A percentile compares a stretch with the other conserved stretches of the same genome.
These are phyloP conservation scores for Euwallacea fornicatus DNA, from an alignment of 1,140 invertebrate genomes.

Conservation along the genomic window DNA sequence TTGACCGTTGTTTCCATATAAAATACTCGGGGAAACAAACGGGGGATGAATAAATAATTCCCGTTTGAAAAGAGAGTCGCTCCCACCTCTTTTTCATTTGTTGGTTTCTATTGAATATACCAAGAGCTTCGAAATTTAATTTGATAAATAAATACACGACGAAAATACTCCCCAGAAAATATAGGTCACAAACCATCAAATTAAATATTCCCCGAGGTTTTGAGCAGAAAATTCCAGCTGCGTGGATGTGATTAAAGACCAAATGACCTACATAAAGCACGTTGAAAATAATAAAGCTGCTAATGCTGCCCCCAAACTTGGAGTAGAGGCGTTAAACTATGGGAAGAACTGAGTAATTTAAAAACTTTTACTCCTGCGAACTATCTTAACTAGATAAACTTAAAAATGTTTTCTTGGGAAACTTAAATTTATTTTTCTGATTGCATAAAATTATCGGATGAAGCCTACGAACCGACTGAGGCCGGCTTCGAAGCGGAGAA, in stretches of 20 bases:
- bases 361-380: not conserved
- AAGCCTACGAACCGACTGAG: not conserved
- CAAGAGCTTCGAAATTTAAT: no score
- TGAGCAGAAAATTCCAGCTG: not conserved
- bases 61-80: not conserved
- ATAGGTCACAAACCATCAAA: not conserved
- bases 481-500: not conserved
- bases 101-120: no score
- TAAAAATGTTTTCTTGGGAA: not conserved
- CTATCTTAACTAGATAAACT: not conserved
- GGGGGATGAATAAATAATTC: not conserved
- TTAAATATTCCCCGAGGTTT: not conserved
- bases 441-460: not conserved
- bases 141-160: not conserved
- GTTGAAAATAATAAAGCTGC: not conserved
- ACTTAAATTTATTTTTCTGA: conserved; percentile 1
- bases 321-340: not conserved
- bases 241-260: not conserved
- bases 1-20: not conserved
- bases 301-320: not conserved
- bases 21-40: not conserved
- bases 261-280: conserved; percentile 1
- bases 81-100: not conserved
- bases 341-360: not conserved
- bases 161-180: not conserved